Evolutionary conservation across 2,113 vertebrate genomes (phyloP).

Genomic region (Anolis sagrei): DNA sequence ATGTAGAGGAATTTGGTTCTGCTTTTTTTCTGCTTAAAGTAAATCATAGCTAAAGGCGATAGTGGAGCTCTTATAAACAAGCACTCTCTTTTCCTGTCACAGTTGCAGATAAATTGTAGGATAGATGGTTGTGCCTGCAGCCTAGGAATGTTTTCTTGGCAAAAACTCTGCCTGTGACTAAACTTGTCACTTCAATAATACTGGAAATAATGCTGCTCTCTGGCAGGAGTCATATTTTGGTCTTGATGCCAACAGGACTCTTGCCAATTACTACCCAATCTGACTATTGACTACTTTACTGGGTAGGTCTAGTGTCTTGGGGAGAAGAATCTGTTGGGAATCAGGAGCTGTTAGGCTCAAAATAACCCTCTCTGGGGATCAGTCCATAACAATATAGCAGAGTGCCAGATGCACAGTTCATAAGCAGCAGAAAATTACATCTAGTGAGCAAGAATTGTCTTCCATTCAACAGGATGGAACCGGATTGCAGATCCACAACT

Average conservation of each 20-base stretch:
- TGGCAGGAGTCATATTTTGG: neutral
- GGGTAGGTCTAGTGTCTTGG: neutral
- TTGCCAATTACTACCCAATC: neutral
- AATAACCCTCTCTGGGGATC: too few species aligned
- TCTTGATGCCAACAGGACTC: neutral
- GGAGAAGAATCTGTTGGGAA: too few species aligned
- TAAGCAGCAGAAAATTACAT: too few species aligned
- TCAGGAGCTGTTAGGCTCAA: too few species aligned
- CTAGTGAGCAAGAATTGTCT: too few species aligned
- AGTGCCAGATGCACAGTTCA: too few species aligned
- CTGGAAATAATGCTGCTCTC: neutral
- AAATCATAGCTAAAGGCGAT: neutral
- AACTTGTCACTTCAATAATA: neutral
- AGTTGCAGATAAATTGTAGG: slow-evolving; percentile 34
- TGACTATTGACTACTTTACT: rapidly evolving
- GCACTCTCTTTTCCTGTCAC: neutral
- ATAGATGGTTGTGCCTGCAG: slow-evolving; percentile 1
- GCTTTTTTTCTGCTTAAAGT: slow-evolving; percentile 13
- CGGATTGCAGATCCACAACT: too few species aligned
- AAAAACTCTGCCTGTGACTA: neutral
- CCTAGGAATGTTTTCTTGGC: slow-evolving; percentile 38
- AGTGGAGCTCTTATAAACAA: neutral
- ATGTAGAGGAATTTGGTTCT: rapidly evolving
- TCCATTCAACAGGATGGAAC: too few species aligned
- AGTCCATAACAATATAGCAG: too few species aligned